Conservation (phyloP, 1,140 invertebrate genomes). For the Planococcus citri region DNA sequence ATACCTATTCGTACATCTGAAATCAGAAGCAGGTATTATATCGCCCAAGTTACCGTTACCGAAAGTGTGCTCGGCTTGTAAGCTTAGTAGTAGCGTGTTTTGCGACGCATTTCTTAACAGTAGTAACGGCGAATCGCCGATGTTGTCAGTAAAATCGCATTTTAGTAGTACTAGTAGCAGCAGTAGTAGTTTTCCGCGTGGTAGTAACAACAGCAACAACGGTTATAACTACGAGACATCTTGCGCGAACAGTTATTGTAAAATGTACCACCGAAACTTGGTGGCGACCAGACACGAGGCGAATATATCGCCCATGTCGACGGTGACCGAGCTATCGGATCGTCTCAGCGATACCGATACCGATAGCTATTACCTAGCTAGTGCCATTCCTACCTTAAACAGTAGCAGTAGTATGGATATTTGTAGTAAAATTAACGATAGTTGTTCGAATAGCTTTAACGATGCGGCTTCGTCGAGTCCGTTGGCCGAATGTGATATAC, state of each 20-base stretch:
- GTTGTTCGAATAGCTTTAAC: neutral
- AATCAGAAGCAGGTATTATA: slow-evolving; percentile 61
- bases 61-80: slow-evolving; percentile 14
- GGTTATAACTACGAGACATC: no score
- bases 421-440: neutral
- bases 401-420: neutral
- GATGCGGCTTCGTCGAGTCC: neutral
- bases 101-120: slow-evolving; percentile 1
- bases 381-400: neutral
- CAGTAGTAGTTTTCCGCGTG: neutral
- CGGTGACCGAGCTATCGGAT: slow-evolving; percentile 6
- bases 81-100: slow-evolving; percentile 15
- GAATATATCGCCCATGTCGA: slow-evolving; percentile 5
- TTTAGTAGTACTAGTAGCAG: neutral
- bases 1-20: slow-evolving; percentile 56
- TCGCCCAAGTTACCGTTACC: slow-evolving; percentile 14
- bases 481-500: neutral
- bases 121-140: neutral
- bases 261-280: neutral
- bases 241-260: neutral
- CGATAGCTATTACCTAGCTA: neutral
- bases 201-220: no score
- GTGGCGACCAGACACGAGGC: neutral
- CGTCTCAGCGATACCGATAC: neutral
- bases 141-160: neutral